Evolutionary conservation across 2,797 vertebrate genomes (phyloP).

Genomic region (Mallotus villosus): DNA sequence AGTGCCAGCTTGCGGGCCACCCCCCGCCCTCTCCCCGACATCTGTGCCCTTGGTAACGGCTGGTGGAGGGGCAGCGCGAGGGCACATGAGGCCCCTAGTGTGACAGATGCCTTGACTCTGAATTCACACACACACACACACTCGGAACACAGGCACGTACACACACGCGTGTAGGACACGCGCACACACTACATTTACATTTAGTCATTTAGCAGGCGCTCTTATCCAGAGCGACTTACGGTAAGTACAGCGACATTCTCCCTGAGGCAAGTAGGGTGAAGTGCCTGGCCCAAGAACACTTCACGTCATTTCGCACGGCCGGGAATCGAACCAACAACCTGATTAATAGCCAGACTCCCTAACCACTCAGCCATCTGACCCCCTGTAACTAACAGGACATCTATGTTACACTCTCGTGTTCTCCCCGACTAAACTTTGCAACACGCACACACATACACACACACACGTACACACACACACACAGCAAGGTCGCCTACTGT

Average conservation of each 20-base stretch:
- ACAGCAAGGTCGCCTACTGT: background rate
- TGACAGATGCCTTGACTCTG: slow-evolving; percentile 11
- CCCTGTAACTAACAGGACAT: slow-evolving; percentile 17
- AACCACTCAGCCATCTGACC: too few species aligned
- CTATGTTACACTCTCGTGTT: slow-evolving; percentile 43
- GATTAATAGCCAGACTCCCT: too few species aligned
- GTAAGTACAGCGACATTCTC: too few species aligned
- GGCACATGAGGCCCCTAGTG: slow-evolving; percentile 23
- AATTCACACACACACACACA: background rate
- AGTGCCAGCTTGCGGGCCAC: slow-evolving; percentile 59
- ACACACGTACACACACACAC: slow-evolving; percentile 11
- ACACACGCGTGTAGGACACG: background rate
- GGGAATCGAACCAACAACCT: too few species aligned
- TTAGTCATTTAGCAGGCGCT: too few species aligned
- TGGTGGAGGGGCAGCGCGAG: slow-evolving; percentile 15
- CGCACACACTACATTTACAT: too few species aligned
- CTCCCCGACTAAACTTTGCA: background rate
- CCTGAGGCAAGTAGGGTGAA: too few species aligned
- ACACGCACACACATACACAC: background rate
- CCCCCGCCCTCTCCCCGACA: slow-evolving; percentile 46
- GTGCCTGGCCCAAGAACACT: too few species aligned
- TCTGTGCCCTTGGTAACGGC: slow-evolving; percentile 59
- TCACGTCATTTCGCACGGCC: too few species aligned
- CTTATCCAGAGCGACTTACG: too few species aligned
- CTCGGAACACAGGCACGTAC: background rate